Base-by-base conservation (phyloP, 2,888 invertebrate genomes). In the Labia minor region DNA sequence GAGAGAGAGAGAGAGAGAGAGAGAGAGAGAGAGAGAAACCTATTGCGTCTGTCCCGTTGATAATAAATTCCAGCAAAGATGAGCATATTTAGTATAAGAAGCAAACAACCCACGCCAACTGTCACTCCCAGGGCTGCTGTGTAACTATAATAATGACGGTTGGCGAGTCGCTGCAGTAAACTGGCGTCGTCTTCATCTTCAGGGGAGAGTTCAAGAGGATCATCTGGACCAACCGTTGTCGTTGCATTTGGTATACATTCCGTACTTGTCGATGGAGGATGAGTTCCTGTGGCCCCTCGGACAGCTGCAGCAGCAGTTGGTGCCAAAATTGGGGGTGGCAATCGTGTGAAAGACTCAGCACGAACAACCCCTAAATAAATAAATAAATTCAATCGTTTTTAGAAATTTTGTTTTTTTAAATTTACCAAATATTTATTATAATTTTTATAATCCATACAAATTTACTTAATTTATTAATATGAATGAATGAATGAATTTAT, bases 1-100 rank as follows among this genome's bases (percentile, higher is more conserved):
- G n/a, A n/a, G n/a, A n/a, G n/a, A n/a, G n/a, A n/a, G n/a, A n/a
- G n/a, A n/a, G n/a, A n/a, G n/a, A n/a, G n/a, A n/a, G n/a, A n/a
- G n/a, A n/a, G n/a, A n/a, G n/a, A n/a, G n/a, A n/a, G n/a, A n/a
- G n/a, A n/a, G n/a, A 49, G 14, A 10, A 8, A 73, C 33, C 76
- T 8, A 73, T 74, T 6, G 75, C 75, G 37, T 75, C 85, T 79
- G 37, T 85, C 85, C n/a, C 87, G 78, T 74, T 88, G 88, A 71
- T 87, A 84, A 75, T 87, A 88, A 72, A 88, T 87, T 1, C 89
- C 89, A 1, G 89, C 88, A 74, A 89, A 89, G 71, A 89, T 88
- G 68, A 88, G 77, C 80, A 87, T 85, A 76, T 88, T 88, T 20
- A 88, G 80, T 1, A 87, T 83, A 19, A 88, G 78, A 21, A 88